phyloP scores from a whole-genome alignment of 2,113 vertebrate species.

The Passer domesticus region DNA sequence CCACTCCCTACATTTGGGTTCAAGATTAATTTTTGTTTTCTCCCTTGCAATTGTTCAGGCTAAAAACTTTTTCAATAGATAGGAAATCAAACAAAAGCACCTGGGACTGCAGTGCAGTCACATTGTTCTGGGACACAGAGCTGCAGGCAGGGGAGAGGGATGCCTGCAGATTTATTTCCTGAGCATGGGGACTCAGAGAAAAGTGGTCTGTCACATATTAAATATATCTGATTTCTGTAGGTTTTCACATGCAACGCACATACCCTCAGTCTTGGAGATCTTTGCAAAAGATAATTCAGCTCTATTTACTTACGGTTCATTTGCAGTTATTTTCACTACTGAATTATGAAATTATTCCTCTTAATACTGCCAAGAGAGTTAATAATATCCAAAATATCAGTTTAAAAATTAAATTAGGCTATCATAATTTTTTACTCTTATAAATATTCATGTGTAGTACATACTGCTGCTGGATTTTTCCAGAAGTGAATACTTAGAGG shows the following conservation, averaged over 20 bases:
- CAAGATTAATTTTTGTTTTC: background rate
- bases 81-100: background rate
- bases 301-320: background rate
- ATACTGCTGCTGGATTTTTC: background rate
- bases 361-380: constrained; percentile 1
- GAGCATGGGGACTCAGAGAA: background rate
- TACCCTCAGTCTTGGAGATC: background rate
- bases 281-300: background rate
- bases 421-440: background rate
- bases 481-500: background rate
- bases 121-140: background rate
- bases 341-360: constrained; percentile 23
- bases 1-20: background rate
- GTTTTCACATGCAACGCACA: background rate
- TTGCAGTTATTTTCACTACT: constrained; percentile 2
- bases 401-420: constrained; percentile 37
- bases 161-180: background rate
- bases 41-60: background rate
- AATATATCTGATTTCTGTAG: background rate
- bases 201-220: background rate
- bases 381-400: constrained; percentile 9
- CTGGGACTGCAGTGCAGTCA: background rate
- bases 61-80: background rate
- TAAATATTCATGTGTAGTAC: constrained; percentile 19
- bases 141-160: background rate